A percentile compares a stretch with the other conserved stretches of the same genome.
Conservation (phyloP, 2,888 invertebrate species). For the Epinotia bilunana region DNA sequence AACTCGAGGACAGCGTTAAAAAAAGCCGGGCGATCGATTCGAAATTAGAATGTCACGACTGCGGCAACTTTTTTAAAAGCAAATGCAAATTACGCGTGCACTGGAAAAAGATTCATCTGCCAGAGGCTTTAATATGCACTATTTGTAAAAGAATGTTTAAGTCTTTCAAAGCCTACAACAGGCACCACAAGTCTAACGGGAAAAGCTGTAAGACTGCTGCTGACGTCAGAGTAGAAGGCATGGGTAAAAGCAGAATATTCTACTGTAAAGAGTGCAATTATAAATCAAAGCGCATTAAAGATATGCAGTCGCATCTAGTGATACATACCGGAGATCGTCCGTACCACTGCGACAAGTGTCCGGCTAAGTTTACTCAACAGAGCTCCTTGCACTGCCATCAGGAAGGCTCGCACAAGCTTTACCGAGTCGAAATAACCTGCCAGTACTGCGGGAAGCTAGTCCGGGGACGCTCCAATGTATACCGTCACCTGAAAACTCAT, state of each 20-base stretch:
- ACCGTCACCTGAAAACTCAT: constrained; percentile 65
- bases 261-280: constrained; percentile 66
- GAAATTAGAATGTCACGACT: constrained; percentile 63
- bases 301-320: constrained; percentile 61
- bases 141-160: constrained; percentile 54
- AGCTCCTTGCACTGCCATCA: constrained; percentile 64
- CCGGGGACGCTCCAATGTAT: constrained; percentile 60
- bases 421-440: constrained; percentile 62
- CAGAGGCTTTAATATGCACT: constrained; percentile 53
- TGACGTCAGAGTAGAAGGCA: constrained; percentile 59
- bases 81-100: constrained; percentile 65
- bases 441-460: constrained; percentile 69
- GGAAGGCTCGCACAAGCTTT: constrained; percentile 63
- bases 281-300: constrained; percentile 60
- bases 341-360: constrained; percentile 64
- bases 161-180: constrained; percentile 50
- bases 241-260: constrained; percentile 60
- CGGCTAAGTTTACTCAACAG: constrained; percentile 62
- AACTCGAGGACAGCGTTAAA: constrained; percentile 34
- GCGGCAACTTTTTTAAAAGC: constrained; percentile 59
- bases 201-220: constrained; percentile 54
- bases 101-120: constrained; percentile 60
- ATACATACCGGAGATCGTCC: constrained; percentile 69
- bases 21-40: constrained; percentile 55
- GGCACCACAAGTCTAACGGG: constrained; percentile 50